Evolutionary conservation across 2,888 invertebrate genomes (phyloP).

Genomic region (Dorcus parallelipipedus): DNA sequence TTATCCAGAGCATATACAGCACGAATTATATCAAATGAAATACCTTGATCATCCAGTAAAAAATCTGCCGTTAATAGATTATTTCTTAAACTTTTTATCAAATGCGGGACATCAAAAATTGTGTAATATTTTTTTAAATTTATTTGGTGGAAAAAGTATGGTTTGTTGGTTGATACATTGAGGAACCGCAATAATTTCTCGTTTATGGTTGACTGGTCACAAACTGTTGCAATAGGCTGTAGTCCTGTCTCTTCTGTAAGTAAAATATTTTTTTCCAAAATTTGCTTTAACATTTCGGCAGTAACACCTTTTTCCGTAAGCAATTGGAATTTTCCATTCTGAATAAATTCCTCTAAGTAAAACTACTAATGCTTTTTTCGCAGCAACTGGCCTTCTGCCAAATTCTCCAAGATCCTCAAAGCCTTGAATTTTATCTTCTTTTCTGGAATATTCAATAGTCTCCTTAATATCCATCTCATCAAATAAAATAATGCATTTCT

Average conservation of each 20-base stretch:
- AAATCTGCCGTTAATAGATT: conserved; percentile 8
- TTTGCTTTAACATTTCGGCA: not conserved
- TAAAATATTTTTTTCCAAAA: not conserved
- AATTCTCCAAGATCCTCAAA: conserved; percentile 17
- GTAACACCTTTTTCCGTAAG: not conserved
- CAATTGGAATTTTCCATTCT: conserved; percentile 15
- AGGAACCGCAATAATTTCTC: not conserved
- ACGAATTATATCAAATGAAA: conserved; percentile 7
- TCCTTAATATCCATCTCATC: conserved; percentile 6
- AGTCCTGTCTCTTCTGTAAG: not conserved
- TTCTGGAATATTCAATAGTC: conserved; percentile 1
- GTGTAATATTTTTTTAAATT: not conserved
- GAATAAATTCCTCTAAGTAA: conserved; percentile 10
- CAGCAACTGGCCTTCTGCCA: conserved; percentile 4
- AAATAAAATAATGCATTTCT: conserved; percentile 7
- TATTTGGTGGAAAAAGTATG: conserved; percentile 2
- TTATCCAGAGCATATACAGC: conserved; percentile 7
- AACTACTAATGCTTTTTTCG: conserved; percentile 13
- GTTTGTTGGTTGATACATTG: not conserved
- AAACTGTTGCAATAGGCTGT: conserved; percentile 3
- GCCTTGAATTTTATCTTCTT: conserved; percentile 11
- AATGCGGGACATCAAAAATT: conserved; percentile 11
- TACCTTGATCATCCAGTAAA: not conserved
- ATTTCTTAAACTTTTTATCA: conserved; percentile 9
- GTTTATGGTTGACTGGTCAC: conserved; percentile 9